Percentiles rank a stretch among this genome's conserved stretches.
Conservation (phyloP, 2,797 vertebrate genomes). For the Syngnathus acus region DNA sequence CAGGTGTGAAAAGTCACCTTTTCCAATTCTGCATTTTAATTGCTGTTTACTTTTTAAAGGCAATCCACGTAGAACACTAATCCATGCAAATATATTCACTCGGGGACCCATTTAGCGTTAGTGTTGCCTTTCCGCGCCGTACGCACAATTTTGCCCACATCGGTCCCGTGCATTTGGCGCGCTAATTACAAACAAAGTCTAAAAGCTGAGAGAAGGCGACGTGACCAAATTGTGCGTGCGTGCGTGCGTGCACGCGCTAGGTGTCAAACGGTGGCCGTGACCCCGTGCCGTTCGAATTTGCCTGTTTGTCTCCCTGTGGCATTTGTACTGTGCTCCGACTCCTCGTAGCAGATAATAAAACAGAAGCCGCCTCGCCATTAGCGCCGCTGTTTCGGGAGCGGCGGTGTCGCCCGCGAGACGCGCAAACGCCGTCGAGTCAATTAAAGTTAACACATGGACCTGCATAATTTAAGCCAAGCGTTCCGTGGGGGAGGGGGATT, state of each 20-base stretch:
- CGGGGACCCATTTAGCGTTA: not conserved
- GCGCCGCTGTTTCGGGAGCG: not conserved
- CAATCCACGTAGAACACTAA: not conserved
- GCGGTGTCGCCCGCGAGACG: not conserved
- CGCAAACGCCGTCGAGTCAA: slow-evolving; percentile 1
- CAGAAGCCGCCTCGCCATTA: not conserved
- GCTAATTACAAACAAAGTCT: slow-evolving; percentile 2
- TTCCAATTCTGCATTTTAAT: not conserved
- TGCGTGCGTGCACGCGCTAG: too few relatives aligned
- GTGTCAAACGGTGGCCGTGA: not conserved
- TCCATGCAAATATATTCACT: not conserved
- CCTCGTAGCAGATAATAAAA: slow-evolving; percentile 1
- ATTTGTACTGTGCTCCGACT: not conserved
- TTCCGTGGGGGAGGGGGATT: not conserved
- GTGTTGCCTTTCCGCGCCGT: not conserved
- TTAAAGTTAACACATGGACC: not conserved
- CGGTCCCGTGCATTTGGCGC: not conserved
- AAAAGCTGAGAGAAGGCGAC: not conserved
- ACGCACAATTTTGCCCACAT: not conserved
- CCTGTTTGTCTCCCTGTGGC: not conserved
- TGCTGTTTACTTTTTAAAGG: not conserved
- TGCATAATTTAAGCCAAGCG: not conserved
- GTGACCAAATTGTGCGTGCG: too few relatives aligned
- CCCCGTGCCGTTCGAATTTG: not conserved
- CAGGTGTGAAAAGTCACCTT: not conserved